These are phyloP conservation scores for Lochmaea capreae DNA, from an alignment of 2,888 invertebrate species.

Conservation along the genomic window DNA sequence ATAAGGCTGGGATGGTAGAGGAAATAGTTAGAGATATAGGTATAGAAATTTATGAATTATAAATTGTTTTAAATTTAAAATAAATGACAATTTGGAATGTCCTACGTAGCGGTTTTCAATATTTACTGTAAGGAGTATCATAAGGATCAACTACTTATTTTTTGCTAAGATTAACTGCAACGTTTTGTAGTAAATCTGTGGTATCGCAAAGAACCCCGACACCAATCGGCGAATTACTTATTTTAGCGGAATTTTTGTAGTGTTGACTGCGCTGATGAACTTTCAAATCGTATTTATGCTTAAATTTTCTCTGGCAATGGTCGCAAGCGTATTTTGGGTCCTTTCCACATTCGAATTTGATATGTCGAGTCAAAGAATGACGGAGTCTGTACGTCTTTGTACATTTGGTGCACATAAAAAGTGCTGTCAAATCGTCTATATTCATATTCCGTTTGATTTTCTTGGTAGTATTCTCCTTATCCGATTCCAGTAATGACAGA, in stretches of 20 bases:
- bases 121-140: neutral
- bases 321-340: slow-evolving; percentile 74
- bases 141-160: neutral
- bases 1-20: too few relatives aligned
- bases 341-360: slow-evolving; percentile 68
- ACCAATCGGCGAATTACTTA: neutral
- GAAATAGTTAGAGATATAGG: too few relatives aligned
- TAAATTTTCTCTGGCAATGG: slow-evolving; percentile 72
- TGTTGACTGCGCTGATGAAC: slow-evolving; percentile 65
- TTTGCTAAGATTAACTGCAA: slow-evolving; percentile 1
- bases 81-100: too few relatives aligned
- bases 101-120: too few relatives aligned
- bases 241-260: slow-evolving; percentile 14
- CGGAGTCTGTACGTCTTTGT: slow-evolving; percentile 67
- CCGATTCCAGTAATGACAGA: slow-evolving; percentile 19
- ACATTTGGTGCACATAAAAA: slow-evolving; percentile 66
- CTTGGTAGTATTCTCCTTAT: slow-evolving; percentile 42
- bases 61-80: too few relatives aligned
- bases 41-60: too few relatives aligned
- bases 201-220: neutral
- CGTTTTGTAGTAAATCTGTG: slow-evolving; percentile 9
- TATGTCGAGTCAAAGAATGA: slow-evolving; percentile 68
- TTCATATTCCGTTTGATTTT: slow-evolving; percentile 6
- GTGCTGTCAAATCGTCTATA: slow-evolving; percentile 43
- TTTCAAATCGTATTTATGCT: slow-evolving; percentile 66